Evolutionary conservation across 1,140 invertebrate species (phyloP), one percentile per base, ranked within the genome.

Genomic region (Apocrypta bakeri): DNA sequence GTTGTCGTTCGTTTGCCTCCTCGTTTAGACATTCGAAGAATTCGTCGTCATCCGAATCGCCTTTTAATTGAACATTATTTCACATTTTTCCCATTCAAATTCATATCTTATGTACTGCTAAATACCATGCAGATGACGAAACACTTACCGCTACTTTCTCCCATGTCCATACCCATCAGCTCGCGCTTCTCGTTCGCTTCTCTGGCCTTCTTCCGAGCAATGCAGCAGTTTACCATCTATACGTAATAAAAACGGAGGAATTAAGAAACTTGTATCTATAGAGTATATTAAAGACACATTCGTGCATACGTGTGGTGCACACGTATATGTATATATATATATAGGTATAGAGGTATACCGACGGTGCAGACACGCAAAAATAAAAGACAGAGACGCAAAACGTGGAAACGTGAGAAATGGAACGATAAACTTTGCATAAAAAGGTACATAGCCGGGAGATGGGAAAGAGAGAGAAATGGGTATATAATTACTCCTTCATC

Each of bases 201-300:
- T 75, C 94, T 89, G n/a, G 91, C 86, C 89, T 93, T 92, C 90
- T 94, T 94, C 81, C 96, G 94, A 79, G 96, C 95, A 84, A 99
- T 98, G 90, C 98, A 99, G 89, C 97, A 98, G 90, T 99, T 99
- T 11, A 99, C 92, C 95, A 99, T 97, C 94, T 99, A 95, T 37
- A 37, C 9, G 33, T 4, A 37, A 4, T 6, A 63, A 76, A 72
- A 63, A 11, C 72, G 14, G 24, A 9, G 24, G 12, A 1, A 4
- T 80, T 80, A 73, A n/a, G 79, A 80, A 80, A 80, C 11, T 56
- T n/a, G n/a, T n/a, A n/a, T n/a, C n/a, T n/a, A n/a, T n/a, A n/a
- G n/a, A n/a, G n/a, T n/a, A n/a, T n/a, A n/a, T n/a, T n/a, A n/a
- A n/a, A n/a, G n/a, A n/a, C n/a, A n/a, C n/a, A n/a, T n/a, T n/a